Evolutionary conservation across 2,113 vertebrate genomes (phyloP).

Genomic region (Apteryx owenii): DNA sequence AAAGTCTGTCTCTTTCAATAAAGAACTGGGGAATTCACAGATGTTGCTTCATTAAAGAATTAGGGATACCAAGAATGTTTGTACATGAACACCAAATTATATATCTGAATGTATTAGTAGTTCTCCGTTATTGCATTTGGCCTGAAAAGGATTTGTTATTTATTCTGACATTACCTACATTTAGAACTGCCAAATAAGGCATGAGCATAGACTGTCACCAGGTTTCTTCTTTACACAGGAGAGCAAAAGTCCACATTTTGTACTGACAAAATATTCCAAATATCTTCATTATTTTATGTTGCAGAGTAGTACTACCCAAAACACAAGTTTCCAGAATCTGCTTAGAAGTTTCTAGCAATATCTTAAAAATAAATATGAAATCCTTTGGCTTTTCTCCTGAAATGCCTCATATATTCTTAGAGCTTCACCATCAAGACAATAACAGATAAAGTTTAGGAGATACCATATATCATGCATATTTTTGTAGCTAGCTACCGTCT

Average conservation of each 20-base stretch:
- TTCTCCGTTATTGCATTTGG: neutral
- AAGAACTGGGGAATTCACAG: neutral
- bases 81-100: neutral
- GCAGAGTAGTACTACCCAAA: too few relatives aligned
- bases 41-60: neutral
- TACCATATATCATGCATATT: too few relatives aligned
- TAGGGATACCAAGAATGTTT: neutral
- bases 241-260: neutral
- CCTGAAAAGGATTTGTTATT: neutral
- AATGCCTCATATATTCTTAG: too few relatives aligned
- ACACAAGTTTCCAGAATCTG: too few relatives aligned
- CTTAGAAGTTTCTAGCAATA: too few relatives aligned
- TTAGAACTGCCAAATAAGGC: neutral
- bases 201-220: neutral
- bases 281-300: too few relatives aligned
- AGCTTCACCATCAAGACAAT: too few relatives aligned
- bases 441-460: too few relatives aligned
- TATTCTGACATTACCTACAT: neutral
- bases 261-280: neutral
- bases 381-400: too few relatives aligned
- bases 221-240: neutral
- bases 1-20: neutral
- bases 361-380: too few relatives aligned
- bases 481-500: too few relatives aligned
- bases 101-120: neutral